These are phyloP conservation scores for Hyaena hyaena DNA, from an alignment of 2,113 vertebrate genomes.

Conservation along the genomic window DNA sequence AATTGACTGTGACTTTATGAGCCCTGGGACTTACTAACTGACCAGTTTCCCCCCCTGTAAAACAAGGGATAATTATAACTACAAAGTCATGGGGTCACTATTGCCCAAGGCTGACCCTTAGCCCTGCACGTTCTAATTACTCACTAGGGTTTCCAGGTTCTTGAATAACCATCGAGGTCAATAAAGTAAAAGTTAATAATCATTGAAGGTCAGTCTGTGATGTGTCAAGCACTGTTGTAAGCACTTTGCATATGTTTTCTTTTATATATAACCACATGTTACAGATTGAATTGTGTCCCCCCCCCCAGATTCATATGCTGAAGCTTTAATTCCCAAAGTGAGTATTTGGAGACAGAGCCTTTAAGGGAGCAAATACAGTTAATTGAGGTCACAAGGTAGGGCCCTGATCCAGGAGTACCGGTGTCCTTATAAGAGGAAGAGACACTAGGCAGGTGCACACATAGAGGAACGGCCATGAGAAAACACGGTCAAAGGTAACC, in stretches of 20 bases:
- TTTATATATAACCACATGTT: background rate
- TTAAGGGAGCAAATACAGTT: background rate
- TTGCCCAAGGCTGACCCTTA: background rate
- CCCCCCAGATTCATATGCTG: background rate
- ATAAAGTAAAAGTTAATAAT: background rate
- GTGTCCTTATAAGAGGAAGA: background rate
- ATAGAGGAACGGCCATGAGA: background rate
- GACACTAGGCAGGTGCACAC: background rate
- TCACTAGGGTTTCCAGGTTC: background rate
- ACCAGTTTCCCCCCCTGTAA: background rate
- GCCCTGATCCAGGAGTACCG: background rate
- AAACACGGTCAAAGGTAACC: background rate
- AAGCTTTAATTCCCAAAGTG: background rate
- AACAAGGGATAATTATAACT: background rate
- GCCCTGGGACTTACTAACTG: background rate
- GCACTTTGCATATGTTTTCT: background rate
- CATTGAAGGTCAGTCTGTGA: too few species aligned
- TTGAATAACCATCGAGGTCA: background rate
- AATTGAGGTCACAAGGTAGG: background rate
- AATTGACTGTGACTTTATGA: background rate
- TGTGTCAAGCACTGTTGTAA: background rate
- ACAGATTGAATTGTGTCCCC: background rate
- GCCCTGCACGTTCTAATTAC: background rate
- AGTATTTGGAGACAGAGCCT: background rate
- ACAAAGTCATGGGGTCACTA: background rate